phyloP scores from a whole-genome alignment of 2,113 vertebrate species.

The Carlito syrichta region DNA sequence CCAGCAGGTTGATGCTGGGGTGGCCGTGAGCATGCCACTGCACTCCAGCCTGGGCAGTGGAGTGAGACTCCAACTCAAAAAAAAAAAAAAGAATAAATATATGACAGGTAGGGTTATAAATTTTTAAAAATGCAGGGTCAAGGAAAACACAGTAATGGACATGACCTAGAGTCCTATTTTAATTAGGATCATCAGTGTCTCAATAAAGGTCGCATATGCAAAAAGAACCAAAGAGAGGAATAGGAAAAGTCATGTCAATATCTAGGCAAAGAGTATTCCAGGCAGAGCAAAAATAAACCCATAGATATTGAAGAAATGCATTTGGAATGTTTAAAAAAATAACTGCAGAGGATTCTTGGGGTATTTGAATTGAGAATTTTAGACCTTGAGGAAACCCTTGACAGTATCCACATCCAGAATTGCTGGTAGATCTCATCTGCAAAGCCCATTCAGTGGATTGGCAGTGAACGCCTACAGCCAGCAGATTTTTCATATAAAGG shows the following conservation, averaged over 20 bases:
- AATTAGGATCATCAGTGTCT: neutral
- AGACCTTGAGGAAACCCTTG: neutral
- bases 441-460: neutral
- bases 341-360: neutral
- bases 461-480: neutral
- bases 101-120: neutral
- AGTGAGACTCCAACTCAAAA: no score
- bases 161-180: neutral
- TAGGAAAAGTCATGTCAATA: neutral
- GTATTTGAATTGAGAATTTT: neutral
- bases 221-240: neutral
- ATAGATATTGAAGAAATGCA: neutral
- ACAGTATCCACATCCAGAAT: neutral
- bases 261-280: neutral
- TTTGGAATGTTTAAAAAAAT: neutral
- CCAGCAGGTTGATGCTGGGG: no score
- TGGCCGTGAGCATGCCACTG: no score
- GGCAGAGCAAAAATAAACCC: neutral
- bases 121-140: neutral
- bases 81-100: neutral
- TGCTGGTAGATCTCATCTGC: neutral
- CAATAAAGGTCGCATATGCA: neutral
- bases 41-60: no score
- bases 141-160: neutral
- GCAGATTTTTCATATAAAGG: neutral